Evolutionary conservation across 1,140 invertebrate species (phyloP).

Genomic region (Plectus sambesii): DNA sequence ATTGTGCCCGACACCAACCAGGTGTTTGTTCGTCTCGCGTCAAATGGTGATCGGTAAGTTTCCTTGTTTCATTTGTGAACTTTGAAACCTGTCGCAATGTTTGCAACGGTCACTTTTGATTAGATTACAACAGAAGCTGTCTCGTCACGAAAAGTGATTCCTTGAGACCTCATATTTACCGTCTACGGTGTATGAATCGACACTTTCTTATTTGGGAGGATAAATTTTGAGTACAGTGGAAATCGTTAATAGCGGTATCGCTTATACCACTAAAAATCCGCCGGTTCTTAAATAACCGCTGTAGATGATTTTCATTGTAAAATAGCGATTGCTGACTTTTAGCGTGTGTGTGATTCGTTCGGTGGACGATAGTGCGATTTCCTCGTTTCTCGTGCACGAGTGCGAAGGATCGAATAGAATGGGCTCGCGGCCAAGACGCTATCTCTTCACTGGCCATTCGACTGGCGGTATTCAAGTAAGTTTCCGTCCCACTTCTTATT

Average conservation of each 20-base stretch:
- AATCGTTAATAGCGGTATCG: too few species aligned
- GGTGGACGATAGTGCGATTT: conserved; percentile 83
- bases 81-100: too few species aligned
- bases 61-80: conserved; percentile 22
- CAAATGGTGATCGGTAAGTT: conserved; percentile 72
- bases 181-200: too few species aligned
- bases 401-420: conserved; percentile 80
- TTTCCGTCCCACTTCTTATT: too few species aligned
- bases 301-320: conserved; percentile 11
- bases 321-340: conserved; percentile 30
- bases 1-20: conserved; percentile 90
- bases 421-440: conserved; percentile 73
- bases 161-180: too few species aligned
- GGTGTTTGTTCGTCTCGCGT: conserved; percentile 79
- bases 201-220: too few species aligned
- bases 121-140: neutral
- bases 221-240: too few species aligned
- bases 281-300: neutral
- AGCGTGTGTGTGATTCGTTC: conserved; percentile 88
- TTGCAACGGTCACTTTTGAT: too few species aligned
- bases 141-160: too few species aligned
- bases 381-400: conserved; percentile 89
- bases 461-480: conserved; percentile 73
- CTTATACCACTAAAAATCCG: too few species aligned
- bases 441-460: conserved; percentile 85